These are phyloP conservation scores for Bettongia penicillata DNA, from an alignment of 2,113 vertebrate species.

Conservation along the genomic window DNA sequence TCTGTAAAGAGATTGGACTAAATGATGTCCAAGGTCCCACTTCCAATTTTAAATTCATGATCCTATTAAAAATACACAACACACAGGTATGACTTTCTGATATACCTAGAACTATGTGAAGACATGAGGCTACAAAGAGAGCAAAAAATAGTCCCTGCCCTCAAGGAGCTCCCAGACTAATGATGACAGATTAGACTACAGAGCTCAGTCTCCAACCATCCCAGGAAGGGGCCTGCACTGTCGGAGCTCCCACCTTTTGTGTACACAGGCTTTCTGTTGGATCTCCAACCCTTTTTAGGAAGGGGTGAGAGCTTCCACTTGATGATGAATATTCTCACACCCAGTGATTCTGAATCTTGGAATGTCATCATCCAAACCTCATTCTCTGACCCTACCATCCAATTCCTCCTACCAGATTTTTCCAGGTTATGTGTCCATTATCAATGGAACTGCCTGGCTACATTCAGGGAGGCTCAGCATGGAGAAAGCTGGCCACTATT, in stretches of 20 bases:
- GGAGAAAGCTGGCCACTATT: not conserved
- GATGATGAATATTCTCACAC: too few species aligned
- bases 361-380: too few species aligned
- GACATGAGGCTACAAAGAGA: not conserved
- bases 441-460: not conserved
- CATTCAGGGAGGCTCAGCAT: not conserved
- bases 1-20: not conserved
- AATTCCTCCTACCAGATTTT: not conserved
- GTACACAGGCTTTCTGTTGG: not conserved
- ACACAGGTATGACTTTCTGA: not conserved
- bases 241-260: not conserved
- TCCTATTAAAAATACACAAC: not conserved
- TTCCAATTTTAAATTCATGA: not conserved
- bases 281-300: too few species aligned
- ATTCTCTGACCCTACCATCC: too few species aligned
- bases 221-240: not conserved
- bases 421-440: not conserved
- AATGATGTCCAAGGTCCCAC: not conserved
- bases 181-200: not conserved
- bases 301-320: too few species aligned
- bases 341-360: too few species aligned
- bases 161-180: not conserved
- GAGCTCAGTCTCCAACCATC: not conserved
- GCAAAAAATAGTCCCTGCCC: not conserved
- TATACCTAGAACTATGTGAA: not conserved